Evolutionary conservation across 2,888 invertebrate species (phyloP).

Genomic region (Polia nebulosa): DNA sequence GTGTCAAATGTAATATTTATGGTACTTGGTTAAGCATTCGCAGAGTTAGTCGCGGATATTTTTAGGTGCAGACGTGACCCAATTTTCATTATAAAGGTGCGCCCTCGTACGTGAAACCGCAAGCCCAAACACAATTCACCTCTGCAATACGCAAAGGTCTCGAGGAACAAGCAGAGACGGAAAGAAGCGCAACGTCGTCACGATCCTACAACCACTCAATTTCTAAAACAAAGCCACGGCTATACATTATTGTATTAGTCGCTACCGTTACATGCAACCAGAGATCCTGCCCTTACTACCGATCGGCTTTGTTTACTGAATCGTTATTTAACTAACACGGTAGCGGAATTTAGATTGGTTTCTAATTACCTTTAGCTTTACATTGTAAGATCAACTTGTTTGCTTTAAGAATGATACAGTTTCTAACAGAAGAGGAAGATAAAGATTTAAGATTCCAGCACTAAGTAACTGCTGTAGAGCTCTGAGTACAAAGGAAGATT

Average conservation of each 20-base stretch:
- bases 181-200: slow-evolving; percentile 84
- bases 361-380: slow-evolving; percentile 42
- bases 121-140: slow-evolving; percentile 72
- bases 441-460: background rate
- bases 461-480: background rate
- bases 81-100: slow-evolving; percentile 59
- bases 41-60: slow-evolving; percentile 19
- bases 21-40: slow-evolving; percentile 23
- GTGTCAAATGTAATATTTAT: slow-evolving; percentile 60
- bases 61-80: slow-evolving; percentile 34
- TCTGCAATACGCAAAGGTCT: slow-evolving; percentile 74
- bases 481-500: background rate
- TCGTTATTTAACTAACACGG: slow-evolving; percentile 24
- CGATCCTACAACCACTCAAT: slow-evolving; percentile 87
- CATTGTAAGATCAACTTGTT: background rate
- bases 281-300: slow-evolving; percentile 71
- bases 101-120: slow-evolving; percentile 66
- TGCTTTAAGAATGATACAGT: background rate
- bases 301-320: slow-evolving; percentile 47
- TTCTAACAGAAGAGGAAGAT: background rate
- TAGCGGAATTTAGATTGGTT: slow-evolving; percentile 29
- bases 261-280: slow-evolving; percentile 86
- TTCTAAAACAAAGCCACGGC: slow-evolving; percentile 87
- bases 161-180: slow-evolving; percentile 55
- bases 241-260: slow-evolving; percentile 84